Evolutionary conservation across 2,888 invertebrate genomes (phyloP).

Genomic region (Drosophila antonietae): DNA sequence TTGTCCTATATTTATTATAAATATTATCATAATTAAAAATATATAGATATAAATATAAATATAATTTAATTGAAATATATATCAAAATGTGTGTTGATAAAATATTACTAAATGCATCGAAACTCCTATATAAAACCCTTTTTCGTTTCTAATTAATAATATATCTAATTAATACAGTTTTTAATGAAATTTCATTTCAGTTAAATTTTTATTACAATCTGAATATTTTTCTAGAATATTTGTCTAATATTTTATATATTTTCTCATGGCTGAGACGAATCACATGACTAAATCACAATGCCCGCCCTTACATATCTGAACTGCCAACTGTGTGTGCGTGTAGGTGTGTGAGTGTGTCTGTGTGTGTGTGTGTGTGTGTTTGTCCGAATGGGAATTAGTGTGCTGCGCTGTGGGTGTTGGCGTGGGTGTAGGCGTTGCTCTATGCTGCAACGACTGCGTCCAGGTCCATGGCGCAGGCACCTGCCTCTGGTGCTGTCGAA

Average conservation of each 20-base stretch:
- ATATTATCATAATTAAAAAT: too few species aligned
- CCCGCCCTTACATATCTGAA: background rate
- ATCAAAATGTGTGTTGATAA: too few species aligned
- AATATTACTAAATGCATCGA: too few species aligned
- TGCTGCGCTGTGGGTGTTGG: conserved; percentile 18
- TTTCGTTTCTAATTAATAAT: too few species aligned
- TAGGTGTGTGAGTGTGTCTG: background rate
- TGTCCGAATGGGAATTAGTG: conserved; percentile 28
- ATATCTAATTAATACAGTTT: background rate
- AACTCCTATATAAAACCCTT: too few species aligned
- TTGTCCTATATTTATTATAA: too few species aligned
- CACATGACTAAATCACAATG: background rate
- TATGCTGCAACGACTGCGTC: conserved; percentile 33
- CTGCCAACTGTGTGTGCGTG: conserved; percentile 1
- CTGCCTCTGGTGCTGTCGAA: conserved; percentile 19
- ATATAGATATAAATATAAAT: too few species aligned
- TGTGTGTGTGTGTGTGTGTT: conserved; percentile 2
- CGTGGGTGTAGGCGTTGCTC: conserved; percentile 24
- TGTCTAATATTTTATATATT: too few species aligned
- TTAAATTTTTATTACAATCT: too few species aligned
- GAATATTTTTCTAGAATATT: too few species aligned
- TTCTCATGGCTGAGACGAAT: background rate
- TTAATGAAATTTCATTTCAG: background rate
- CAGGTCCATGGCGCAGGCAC: conserved; percentile 17
- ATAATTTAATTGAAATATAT: too few species aligned